Percentiles rank a stretch among this genome's conserved stretches.
These are phyloP conservation scores for Chrysina gloriosa DNA, from an alignment of 2,888 invertebrate species.

Conservation along the genomic window DNA sequence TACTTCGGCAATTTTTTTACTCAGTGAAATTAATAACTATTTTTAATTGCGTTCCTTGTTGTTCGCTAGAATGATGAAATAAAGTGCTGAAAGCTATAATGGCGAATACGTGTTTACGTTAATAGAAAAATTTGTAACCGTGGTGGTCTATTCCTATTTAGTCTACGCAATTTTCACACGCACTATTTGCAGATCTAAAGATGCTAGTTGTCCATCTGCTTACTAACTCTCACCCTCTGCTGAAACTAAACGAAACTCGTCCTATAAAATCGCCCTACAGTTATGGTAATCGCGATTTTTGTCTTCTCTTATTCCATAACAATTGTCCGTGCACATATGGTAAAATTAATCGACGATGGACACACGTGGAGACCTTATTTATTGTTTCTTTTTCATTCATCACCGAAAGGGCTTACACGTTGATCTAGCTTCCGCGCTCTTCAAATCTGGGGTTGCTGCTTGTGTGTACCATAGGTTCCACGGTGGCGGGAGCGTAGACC, in stretches of 20 bases:
- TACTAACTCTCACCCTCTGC: background rate
- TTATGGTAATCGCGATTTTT: constrained; percentile 27
- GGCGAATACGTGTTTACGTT: too few species aligned
- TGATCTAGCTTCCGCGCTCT: background rate
- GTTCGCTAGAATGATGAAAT: too few species aligned
- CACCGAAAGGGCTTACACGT: background rate
- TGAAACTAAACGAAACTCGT: constrained; percentile 17
- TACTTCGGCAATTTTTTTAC: too few species aligned
- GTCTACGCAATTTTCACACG: background rate
- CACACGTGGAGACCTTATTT: constrained; percentile 25
- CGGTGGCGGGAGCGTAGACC: constrained; percentile 55
- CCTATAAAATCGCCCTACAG: background rate
- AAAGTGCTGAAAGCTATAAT: too few species aligned
- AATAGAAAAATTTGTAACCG: too few species aligned
- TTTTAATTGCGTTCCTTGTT: background rate
- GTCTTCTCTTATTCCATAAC: background rate
- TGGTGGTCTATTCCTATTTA: too few species aligned
- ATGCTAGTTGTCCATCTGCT: background rate
- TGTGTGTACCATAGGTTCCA: constrained; percentile 24
- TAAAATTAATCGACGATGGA: constrained; percentile 11
- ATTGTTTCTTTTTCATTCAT: constrained; percentile 7
- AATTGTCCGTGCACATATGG: background rate
- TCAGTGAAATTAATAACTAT: too few species aligned
- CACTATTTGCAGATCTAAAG: background rate
- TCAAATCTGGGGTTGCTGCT: constrained; percentile 11